These are phyloP conservation scores for Agrotis segetum DNA, from an alignment of 2,888 invertebrate genomes.

Conservation along the genomic window DNA sequence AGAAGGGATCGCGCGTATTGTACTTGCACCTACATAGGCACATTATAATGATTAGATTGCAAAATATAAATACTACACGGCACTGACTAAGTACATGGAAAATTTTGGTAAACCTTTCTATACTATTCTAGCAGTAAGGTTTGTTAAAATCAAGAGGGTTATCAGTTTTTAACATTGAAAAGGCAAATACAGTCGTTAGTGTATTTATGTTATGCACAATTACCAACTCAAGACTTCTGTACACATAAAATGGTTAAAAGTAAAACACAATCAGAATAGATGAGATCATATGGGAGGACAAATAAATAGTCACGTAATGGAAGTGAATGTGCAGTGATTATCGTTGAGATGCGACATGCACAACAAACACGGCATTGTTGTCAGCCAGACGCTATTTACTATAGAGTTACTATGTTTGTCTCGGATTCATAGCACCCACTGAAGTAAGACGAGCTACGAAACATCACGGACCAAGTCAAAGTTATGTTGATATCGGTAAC, in stretches of 20 bases:
- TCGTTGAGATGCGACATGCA: constrained; percentile 56
- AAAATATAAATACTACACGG: constrained; percentile 50
- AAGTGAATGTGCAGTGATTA: constrained; percentile 60
- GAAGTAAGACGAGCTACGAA: neutral
- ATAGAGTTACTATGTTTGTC: constrained; percentile 5
- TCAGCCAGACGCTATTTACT: constrained; percentile 7
- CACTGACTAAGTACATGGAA: constrained; percentile 28
- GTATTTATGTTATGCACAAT: constrained; percentile 22
- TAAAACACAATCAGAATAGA: constrained; percentile 35
- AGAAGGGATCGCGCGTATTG: constrained; percentile 60
- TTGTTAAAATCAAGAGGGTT: constrained; percentile 30
- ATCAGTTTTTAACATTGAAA: constrained; percentile 36
- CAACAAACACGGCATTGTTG: constrained; percentile 36
- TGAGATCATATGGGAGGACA: constrained; percentile 49
- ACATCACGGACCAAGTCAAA: constrained; percentile 3
- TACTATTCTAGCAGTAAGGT: constrained; percentile 7
- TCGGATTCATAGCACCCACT: neutral
- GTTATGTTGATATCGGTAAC: neutral
- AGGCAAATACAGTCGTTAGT: constrained; percentile 17
- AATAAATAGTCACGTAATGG: constrained; percentile 57
- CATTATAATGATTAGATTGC: constrained; percentile 55
- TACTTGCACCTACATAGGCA: constrained; percentile 44
- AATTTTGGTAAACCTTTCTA: constrained; percentile 43
- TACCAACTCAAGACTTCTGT: constrained; percentile 15
- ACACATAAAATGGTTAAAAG: constrained; percentile 30